Conservation (phyloP, 2,113 vertebrate genomes). For the Thunnus maccoyii region DNA sequence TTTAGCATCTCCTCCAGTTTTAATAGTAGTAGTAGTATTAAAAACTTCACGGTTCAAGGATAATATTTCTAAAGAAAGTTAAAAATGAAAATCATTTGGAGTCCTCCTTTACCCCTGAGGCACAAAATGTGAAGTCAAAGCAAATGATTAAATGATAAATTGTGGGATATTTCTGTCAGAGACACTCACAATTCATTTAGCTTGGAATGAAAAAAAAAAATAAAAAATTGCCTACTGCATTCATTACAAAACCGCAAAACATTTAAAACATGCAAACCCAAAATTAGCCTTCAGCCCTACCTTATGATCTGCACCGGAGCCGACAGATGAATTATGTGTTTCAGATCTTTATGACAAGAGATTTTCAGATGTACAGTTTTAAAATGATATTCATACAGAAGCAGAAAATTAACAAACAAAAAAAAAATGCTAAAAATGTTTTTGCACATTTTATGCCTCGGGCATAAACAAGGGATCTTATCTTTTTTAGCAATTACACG, state of each 20-base stretch:
- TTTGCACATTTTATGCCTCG: constrained; percentile 46
- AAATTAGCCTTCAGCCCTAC: constrained; percentile 6
- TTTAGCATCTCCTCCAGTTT: background rate
- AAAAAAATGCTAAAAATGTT: constrained; percentile 41
- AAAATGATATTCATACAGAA: constrained; percentile 27
- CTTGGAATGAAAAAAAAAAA: background rate
- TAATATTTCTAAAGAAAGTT: background rate
- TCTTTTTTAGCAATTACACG: constrained; percentile 41
- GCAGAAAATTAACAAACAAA: background rate
- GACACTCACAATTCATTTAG: background rate
- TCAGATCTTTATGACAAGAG: constrained; percentile 29
- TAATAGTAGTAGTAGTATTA: no score
- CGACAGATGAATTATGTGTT: constrained; percentile 7
- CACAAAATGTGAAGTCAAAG: background rate
- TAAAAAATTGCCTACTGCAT: background rate
- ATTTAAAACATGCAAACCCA: background rate
- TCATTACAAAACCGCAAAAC: background rate
- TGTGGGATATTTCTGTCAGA: background rate
- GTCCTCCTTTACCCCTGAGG: background rate
- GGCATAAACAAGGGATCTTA: constrained; percentile 60
- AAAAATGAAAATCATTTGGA: background rate
- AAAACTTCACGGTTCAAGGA: background rate
- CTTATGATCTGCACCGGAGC: background rate
- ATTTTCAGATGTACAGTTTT: constrained; percentile 15
- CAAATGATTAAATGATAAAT: background rate